Conservation (phyloP, 2,113 vertebrate genomes). For the Neodon shergylaensis region DNA sequence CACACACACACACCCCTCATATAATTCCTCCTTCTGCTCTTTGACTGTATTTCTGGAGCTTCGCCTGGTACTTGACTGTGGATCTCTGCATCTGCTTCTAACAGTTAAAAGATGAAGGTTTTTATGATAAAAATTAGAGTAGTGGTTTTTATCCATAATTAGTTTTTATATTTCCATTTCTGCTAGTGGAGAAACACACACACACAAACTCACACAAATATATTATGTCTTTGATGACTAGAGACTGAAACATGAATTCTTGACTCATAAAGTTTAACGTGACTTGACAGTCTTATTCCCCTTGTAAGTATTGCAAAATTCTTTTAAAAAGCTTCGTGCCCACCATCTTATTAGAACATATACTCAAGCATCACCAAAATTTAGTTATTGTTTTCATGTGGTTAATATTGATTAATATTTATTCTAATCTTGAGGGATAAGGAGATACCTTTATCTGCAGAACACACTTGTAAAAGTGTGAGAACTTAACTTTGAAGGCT, state of each 20-base stretch:
- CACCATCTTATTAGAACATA: not conserved
- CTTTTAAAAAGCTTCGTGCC: not conserved
- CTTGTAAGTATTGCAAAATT: not conserved
- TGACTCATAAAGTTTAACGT: not conserved
- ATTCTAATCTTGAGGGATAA: not conserved
- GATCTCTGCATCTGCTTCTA: too few species aligned
- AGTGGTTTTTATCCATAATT: not conserved
- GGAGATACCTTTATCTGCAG: not conserved
- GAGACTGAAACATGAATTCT: not conserved
- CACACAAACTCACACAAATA: not conserved
- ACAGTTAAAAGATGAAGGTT: too few species aligned
- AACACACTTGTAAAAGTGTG: not conserved
- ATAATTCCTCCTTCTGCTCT: too few species aligned
- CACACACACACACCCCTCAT: too few species aligned
- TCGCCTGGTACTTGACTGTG: too few species aligned
- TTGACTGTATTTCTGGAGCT: too few species aligned
- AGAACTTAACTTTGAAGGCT: too few species aligned
- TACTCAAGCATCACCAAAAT: not conserved
- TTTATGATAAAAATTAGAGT: too few species aligned
- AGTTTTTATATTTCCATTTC: conserved; percentile 27
- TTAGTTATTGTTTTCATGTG: not conserved
- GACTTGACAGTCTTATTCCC: not conserved
- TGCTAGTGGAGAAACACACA: not conserved
- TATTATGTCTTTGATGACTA: not conserved
- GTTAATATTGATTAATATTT: conserved; percentile 16